Evolutionary conservation across 2,888 invertebrate species (phyloP).

Genomic region (Ochropleura leucogaster): DNA sequence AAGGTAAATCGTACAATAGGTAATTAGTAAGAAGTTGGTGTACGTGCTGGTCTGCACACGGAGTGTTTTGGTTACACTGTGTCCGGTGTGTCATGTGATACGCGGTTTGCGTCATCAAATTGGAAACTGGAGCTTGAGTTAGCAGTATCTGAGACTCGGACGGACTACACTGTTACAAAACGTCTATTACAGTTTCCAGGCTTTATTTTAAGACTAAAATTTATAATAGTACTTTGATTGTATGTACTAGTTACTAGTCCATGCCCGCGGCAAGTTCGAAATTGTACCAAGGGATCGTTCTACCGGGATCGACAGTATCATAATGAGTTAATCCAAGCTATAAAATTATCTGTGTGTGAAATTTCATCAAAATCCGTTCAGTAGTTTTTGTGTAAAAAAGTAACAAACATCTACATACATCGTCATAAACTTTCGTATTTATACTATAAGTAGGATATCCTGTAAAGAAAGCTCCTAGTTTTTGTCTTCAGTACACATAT

Average conservation of each 20-base stretch:
- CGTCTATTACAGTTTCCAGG: neutral
- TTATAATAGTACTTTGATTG: neutral
- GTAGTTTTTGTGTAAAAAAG: too few relatives aligned
- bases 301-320: too few relatives aligned
- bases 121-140: conserved; percentile 70
- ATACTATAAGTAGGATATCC: neutral
- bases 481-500: too few relatives aligned
- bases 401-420: too few relatives aligned
- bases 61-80: conserved; percentile 77
- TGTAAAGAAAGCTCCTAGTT: neutral
- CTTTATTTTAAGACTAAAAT: neutral
- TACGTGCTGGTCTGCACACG: conserved; percentile 76
- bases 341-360: too few relatives aligned
- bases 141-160: conserved; percentile 58
- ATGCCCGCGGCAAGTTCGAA: too few relatives aligned
- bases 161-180: conserved; percentile 32
- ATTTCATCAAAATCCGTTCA: too few relatives aligned
- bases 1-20: conserved; percentile 58
- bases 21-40: conserved; percentile 58
- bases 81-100: conserved; percentile 76
- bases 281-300: too few relatives aligned
- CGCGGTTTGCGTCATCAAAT: conserved; percentile 70
- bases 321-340: too few relatives aligned
- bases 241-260: too few relatives aligned
- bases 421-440: too few relatives aligned